phyloP scores from a whole-genome alignment of 2,888 invertebrate genomes.

The Clitarchus hookeri region DNA sequence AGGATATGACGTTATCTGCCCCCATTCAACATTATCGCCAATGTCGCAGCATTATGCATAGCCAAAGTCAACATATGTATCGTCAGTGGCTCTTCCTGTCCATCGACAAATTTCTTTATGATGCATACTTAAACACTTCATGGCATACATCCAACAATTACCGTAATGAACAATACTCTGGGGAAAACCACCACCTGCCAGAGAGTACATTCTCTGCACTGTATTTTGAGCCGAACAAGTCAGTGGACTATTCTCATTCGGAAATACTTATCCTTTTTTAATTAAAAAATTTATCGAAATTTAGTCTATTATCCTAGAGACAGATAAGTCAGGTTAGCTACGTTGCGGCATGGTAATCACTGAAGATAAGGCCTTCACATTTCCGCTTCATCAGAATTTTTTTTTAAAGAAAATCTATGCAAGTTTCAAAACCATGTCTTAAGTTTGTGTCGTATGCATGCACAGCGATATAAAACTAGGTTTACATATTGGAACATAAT shows the following conservation, averaged over 20 bases:
- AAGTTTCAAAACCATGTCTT: too few species aligned
- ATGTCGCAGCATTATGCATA: background rate
- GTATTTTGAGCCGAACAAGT: background rate
- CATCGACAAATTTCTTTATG: background rate
- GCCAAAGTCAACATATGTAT: background rate
- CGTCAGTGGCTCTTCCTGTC: background rate
- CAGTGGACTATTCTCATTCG: background rate
- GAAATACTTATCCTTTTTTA: background rate
- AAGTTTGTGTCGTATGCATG: too few species aligned
- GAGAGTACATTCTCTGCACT: background rate
- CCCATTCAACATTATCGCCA: background rate
- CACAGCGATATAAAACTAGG: too few species aligned
- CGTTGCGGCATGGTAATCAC: too few species aligned
- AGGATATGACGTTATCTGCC: background rate
- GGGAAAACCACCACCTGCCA: background rate
- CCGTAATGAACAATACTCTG: background rate
- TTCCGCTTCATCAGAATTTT: too few species aligned
- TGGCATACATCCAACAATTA: background rate
- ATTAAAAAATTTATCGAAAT: background rate
- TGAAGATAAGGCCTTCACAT: too few species aligned
- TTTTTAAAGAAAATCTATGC: too few species aligned
- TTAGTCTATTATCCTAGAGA: too few species aligned
- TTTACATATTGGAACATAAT: too few species aligned
- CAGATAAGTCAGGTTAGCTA: too few species aligned
- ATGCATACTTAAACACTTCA: background rate